A percentile compares a stretch with the other conserved stretches of the same genome.
These are phyloP conservation scores for Sarcophaga subvicina DNA, from an alignment of 2,888 invertebrate genomes.

Conservation along the genomic window DNA sequence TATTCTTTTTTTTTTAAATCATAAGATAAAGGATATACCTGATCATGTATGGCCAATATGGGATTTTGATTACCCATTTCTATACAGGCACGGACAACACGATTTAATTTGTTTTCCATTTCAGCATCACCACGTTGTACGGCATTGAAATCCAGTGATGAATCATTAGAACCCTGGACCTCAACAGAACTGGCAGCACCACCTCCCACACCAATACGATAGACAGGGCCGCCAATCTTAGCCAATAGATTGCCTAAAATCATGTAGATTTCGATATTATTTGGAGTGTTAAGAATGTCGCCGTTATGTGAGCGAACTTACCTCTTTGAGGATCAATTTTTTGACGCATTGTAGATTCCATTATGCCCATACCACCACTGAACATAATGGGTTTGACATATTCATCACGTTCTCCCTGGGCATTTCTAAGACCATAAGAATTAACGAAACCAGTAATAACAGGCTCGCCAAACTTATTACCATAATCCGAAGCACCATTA, in stretches of 20 bases:
- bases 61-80: conserved; percentile 93
- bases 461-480: conserved; percentile 99
- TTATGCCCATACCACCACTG: conserved; percentile 96
- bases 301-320: conserved; percentile 72
- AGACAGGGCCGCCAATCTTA: conserved; percentile 98
- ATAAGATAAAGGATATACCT: conserved; percentile 79
- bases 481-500: conserved; percentile 99
- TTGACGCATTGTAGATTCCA: conserved; percentile 91
- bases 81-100: conserved; percentile 95
- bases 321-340: conserved; percentile 90
- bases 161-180: conserved; percentile 93
- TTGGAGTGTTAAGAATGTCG: not conserved
- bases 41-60: conserved; percentile 97
- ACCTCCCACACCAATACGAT: conserved; percentile 98
- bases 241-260: conserved; percentile 91
- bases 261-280: not conserved
- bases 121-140: conserved; percentile 97
- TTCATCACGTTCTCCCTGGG: conserved; percentile 88
- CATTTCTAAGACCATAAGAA: conserved; percentile 91
- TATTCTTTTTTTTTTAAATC: not conserved
- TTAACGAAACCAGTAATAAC: conserved; percentile 95
- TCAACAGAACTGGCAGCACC: conserved; percentile 99
- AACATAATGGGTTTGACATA: conserved; percentile 99
- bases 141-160: conserved; percentile 96
- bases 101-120: conserved; percentile 98